Conservation (phyloP, 2,888 invertebrate genomes). For the Catocala sponsa region DNA sequence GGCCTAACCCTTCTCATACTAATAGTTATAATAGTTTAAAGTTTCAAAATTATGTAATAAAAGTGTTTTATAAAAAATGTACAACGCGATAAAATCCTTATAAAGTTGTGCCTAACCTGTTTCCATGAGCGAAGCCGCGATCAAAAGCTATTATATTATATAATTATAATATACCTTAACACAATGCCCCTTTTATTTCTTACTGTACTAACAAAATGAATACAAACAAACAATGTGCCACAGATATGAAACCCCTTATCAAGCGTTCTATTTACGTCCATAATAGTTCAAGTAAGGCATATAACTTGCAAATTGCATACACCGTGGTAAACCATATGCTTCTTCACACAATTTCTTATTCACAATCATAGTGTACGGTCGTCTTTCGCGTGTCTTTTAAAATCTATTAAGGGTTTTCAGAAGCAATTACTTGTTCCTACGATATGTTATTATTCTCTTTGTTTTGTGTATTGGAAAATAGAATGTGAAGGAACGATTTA, state of each 20-base stretch:
- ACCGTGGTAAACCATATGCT: slow-evolving; percentile 20
- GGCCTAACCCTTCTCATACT: too few relatives aligned
- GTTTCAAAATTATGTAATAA: too few relatives aligned
- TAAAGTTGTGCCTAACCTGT: too few relatives aligned
- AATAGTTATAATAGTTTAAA: too few relatives aligned
- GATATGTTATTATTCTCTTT: slow-evolving; percentile 36
- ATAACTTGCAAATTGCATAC: slow-evolving; percentile 27
- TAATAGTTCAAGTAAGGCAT: slow-evolving; percentile 20
- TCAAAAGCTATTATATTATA: too few relatives aligned
- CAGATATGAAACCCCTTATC: slow-evolving; percentile 12
- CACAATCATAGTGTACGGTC: slow-evolving; percentile 16
- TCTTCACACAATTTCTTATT: slow-evolving; percentile 43
- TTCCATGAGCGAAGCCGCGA: too few relatives aligned
- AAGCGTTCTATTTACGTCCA: slow-evolving; percentile 16
- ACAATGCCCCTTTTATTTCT: too few relatives aligned
- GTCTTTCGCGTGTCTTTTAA: slow-evolving; percentile 19
- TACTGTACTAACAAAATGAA: not conserved
- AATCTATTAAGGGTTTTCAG: slow-evolving; percentile 27
- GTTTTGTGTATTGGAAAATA: slow-evolving; percentile 7
- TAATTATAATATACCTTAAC: too few relatives aligned
- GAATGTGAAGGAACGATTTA: not conserved
- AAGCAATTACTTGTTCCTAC: slow-evolving; percentile 22
- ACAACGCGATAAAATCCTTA: too few relatives aligned
- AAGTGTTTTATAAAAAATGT: too few relatives aligned
- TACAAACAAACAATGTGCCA: not conserved